Evolutionary conservation across 2,888 invertebrate species (phyloP), one percentile per base, ranked within the genome.

Genomic region (Seira sanloemensis): DNA sequence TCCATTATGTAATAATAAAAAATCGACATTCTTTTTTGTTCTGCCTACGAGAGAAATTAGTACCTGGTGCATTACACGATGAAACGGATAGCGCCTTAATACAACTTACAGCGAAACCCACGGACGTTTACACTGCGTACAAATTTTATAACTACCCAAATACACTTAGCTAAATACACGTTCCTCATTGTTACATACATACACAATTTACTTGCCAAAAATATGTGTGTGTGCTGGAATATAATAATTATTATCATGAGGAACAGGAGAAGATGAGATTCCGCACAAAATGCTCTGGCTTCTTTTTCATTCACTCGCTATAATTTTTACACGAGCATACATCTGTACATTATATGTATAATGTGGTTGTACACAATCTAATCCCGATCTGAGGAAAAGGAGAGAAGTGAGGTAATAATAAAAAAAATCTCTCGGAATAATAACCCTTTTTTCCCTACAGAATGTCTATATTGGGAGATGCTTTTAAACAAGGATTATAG

Each of bases 1-100:
- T 37, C 37, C 37, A 75, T 37, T 37, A 37, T 37, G 37, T 37
- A 37, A 12, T 12, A 37, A 37, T 37, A 67, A 79, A 71, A 67
- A 74, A 58, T 54, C 21, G n/a, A 74, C 73, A 79, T 72, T 80
- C 54, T 67, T 80, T 80, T 80, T 74, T 68, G 66, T 27, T 21
- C 27, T 75, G 66, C 24, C 67, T 50, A 72, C 12, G 24, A 18
- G 27, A n/a, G 37, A 37, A 37, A 37, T 37, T 37, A 37, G 37
- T 37, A 37, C 37, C 37, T n/a, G 12, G 37, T 37, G 12, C 37
- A 37, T 37, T 37, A 37, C 37, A 37, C 37, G 37, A 37, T 37
- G 37, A 37, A 37, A 37, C 7, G 37, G 37, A 37, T n/a, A n/a
- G 37, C 37, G 37, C 37, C 37, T n/a, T n/a, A n/a, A n/a, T 12